A percentile compares a stretch with the other conserved stretches of the same genome.
phyloP scores from a whole-genome alignment of 1,140 invertebrate genomes.

The Drosophila sulfurigaster region DNA sequence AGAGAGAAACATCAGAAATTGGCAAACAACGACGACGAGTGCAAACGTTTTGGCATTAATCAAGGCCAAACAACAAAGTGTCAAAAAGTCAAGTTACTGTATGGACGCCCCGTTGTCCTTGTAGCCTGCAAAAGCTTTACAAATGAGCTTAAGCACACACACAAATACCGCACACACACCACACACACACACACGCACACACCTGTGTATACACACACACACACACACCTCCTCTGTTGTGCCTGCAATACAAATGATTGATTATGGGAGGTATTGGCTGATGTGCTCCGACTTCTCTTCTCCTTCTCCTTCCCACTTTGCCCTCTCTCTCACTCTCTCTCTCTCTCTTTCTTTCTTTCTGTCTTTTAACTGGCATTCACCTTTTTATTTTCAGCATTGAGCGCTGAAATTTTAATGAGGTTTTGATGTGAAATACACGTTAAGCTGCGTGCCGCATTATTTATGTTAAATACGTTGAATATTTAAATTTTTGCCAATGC shows the following conservation, averaged over 20 bases:
- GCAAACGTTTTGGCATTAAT: slow-evolving; percentile 73
- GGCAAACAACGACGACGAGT: slow-evolving; percentile 19
- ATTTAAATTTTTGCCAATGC: slow-evolving; percentile 35
- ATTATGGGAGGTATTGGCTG: slow-evolving; percentile 47
- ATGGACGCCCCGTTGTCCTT: slow-evolving; percentile 11
- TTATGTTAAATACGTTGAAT: slow-evolving; percentile 66
- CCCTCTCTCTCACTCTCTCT: not conserved
- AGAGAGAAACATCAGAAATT: slow-evolving; percentile 16
- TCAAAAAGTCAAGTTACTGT: slow-evolving; percentile 42
- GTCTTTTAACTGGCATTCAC: not conserved
- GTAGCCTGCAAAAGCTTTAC: slow-evolving; percentile 49
- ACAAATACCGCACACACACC: slow-evolving; percentile 20
- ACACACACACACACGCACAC: slow-evolving; percentile 21
- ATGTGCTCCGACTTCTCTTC: not conserved
- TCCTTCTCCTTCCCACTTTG: not conserved
- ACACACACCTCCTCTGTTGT: not conserved
- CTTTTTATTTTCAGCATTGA: slow-evolving; percentile 45
- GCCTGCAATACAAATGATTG: slow-evolving; percentile 57
- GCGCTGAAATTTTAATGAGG: slow-evolving; percentile 66
- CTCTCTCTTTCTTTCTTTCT: not conserved
- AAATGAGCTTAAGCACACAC: slow-evolving; percentile 47
- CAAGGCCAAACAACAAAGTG: slow-evolving; percentile 47
- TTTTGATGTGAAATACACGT: slow-evolving; percentile 63
- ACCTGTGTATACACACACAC: slow-evolving; percentile 1
- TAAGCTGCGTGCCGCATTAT: slow-evolving; percentile 62